These are phyloP conservation scores for Papilio xuthus DNA, from an alignment of 1,140 invertebrate genomes.

Conservation along the genomic window DNA sequence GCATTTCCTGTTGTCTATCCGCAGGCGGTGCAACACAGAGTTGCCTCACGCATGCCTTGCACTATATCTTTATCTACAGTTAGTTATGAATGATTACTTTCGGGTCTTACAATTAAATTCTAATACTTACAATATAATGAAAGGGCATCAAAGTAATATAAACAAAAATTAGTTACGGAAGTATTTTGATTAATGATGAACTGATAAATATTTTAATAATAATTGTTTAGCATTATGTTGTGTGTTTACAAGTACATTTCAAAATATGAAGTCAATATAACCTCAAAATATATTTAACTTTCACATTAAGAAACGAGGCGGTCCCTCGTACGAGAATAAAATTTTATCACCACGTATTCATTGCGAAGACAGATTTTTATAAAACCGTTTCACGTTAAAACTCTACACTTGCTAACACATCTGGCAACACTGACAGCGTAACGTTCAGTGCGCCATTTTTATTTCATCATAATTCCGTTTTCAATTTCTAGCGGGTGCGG, in stretches of 20 bases:
- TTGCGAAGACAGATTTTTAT: constrained; percentile 13
- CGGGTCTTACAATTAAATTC: not conserved
- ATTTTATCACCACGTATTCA: not conserved
- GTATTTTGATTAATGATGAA: too few species aligned
- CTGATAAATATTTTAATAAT: too few species aligned
- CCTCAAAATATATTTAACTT: not conserved
- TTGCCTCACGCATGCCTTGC: not conserved
- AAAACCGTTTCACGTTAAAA: constrained; percentile 30
- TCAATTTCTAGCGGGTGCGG: constrained; percentile 72
- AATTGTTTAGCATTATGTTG: too few species aligned
- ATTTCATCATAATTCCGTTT: constrained; percentile 75
- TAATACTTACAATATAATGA: too few species aligned
- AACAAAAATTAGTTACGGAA: too few species aligned
- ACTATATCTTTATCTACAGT: not conserved
- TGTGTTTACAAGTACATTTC: too few species aligned
- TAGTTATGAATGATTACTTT: not conserved
- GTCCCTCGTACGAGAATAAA: not conserved
- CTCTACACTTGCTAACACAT: constrained; percentile 19
- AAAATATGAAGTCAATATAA: not conserved
- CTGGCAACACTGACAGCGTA: constrained; percentile 30
- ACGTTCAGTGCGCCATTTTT: constrained; percentile 57
- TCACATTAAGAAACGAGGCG: not conserved
- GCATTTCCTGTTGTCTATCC: constrained; percentile 60
- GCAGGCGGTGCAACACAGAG: constrained; percentile 23
- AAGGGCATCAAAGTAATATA: too few species aligned